These are phyloP conservation scores for Buathra laborator DNA, from an alignment of 2,888 invertebrate species.

Conservation along the genomic window DNA sequence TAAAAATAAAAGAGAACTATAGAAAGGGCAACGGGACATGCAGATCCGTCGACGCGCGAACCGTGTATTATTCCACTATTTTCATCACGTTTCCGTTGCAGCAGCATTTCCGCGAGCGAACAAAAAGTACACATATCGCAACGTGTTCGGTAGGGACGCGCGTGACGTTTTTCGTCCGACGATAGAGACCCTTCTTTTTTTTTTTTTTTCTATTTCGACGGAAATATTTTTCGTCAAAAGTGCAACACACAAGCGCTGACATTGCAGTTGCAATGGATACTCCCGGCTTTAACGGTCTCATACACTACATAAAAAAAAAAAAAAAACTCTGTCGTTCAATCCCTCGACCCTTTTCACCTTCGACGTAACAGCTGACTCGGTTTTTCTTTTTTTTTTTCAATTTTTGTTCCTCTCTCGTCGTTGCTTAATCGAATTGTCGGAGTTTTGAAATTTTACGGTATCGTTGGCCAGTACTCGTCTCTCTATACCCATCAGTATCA, in stretches of 20 bases:
- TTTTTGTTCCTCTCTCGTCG: slow-evolving; percentile 31
- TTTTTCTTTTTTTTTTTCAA: slow-evolving; percentile 8
- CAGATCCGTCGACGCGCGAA: slow-evolving; percentile 13
- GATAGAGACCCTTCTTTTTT: slow-evolving; percentile 29
- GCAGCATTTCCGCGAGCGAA: slow-evolving; percentile 2
- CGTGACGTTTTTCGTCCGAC: slow-evolving; percentile 61
- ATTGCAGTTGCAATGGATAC: slow-evolving; percentile 41
- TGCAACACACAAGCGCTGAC: slow-evolving; percentile 21
- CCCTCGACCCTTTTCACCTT: slow-evolving; percentile 46
- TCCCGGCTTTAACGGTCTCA: slow-evolving; percentile 55
- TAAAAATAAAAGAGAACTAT: slow-evolving; percentile 36
- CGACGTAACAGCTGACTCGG: slow-evolving; percentile 42
- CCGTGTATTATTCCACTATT: slow-evolving; percentile 58
- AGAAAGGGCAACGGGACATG: background rate
- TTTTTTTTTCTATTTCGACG: slow-evolving; percentile 9
- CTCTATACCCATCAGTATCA: slow-evolving; percentile 18
- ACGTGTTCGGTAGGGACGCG: slow-evolving; percentile 36
- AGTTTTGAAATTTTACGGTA: slow-evolving; percentile 64
- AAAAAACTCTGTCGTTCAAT: slow-evolving; percentile 27
- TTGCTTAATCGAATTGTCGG: slow-evolving; percentile 66
- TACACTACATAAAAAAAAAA: slow-evolving; percentile 11
- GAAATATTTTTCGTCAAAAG: slow-evolving; percentile 63
- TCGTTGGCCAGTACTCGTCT: slow-evolving; percentile 35
- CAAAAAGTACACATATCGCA: slow-evolving; percentile 22
- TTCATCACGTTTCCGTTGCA: slow-evolving; percentile 58